phyloP scores from a whole-genome alignment of 2,888 invertebrate genomes.

The Trachelus troglodyta region DNA sequence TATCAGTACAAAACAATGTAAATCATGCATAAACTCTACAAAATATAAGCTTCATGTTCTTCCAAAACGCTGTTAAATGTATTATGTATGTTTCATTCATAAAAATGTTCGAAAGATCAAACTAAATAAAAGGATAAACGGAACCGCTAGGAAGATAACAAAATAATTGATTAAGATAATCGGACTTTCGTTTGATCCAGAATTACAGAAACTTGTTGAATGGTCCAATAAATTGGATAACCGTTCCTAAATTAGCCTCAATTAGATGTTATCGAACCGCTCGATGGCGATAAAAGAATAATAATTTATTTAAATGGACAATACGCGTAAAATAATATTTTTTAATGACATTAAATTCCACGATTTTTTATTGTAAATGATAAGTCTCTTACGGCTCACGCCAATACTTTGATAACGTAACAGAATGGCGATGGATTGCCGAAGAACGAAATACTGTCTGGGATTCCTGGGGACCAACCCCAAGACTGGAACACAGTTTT shows the following conservation, averaged over 20 bases:
- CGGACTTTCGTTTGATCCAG: neutral
- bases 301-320: neutral
- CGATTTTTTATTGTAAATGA: neutral
- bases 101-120: neutral
- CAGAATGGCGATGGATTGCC: slow-evolving; percentile 22
- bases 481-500: slow-evolving; percentile 15
- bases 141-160: too few species aligned
- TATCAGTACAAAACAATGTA: too few species aligned
- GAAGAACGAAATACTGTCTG: slow-evolving; percentile 13
- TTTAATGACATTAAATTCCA: neutral
- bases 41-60: too few species aligned
- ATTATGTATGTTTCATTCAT: neutral
- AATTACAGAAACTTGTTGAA: neutral
- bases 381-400: neutral
- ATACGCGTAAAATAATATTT: neutral
- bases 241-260: neutral
- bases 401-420: neutral
- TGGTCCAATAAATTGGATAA: neutral
- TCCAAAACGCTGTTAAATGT: too few species aligned
- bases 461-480: slow-evolving; percentile 12
- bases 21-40: too few species aligned
- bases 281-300: neutral
- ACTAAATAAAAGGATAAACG: too few species aligned
- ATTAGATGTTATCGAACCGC: neutral
- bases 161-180: neutral